Conservation (phyloP, 2,797 vertebrate genomes). For the Myripristis murdjan region DNA sequence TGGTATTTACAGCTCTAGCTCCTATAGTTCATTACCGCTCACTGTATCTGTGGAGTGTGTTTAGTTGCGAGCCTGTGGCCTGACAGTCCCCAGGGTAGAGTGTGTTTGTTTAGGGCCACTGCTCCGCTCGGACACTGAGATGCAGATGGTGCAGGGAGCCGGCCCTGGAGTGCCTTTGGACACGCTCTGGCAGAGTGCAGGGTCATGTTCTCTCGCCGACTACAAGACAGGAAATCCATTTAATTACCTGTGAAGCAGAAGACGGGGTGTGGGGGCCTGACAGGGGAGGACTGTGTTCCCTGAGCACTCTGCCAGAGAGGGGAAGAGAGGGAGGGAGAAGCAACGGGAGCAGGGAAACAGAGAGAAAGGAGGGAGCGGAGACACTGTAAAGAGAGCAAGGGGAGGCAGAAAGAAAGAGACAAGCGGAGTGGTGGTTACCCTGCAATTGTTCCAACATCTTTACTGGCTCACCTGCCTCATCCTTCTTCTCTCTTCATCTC, state of each 20-base stretch:
- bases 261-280: constrained; percentile 92
- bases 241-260: constrained; percentile 99
- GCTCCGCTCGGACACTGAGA: constrained; percentile 83
- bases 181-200: constrained; percentile 91
- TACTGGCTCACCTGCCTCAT: constrained; percentile 56
- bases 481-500: constrained; percentile 33
- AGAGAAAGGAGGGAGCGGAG: constrained; percentile 45
- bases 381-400: constrained; percentile 53
- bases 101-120: constrained; percentile 86
- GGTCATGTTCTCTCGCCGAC: constrained; percentile 95
- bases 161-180: constrained; percentile 92
- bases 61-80: constrained; percentile 68
- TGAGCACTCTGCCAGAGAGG: constrained; percentile 88
- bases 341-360: constrained; percentile 42
- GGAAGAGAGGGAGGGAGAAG: constrained; percentile 20
- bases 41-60: constrained; percentile 74
- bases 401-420: constrained; percentile 25
- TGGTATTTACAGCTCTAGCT: constrained; percentile 74
- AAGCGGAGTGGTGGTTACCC: constrained; percentile 24
- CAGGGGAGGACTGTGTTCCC: constrained; percentile 92
- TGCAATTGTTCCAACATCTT: constrained; percentile 33
- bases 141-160: constrained; percentile 86
- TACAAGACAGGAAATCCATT: constrained; percentile 99
- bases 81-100: constrained; percentile 75
- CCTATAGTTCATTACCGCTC: constrained; percentile 72